A percentile compares a stretch with the other conserved stretches of the same genome.
Evolutionary conservation across 2,888 invertebrate species (phyloP).

Genomic region (Ichneumoninae sp.): DNA sequence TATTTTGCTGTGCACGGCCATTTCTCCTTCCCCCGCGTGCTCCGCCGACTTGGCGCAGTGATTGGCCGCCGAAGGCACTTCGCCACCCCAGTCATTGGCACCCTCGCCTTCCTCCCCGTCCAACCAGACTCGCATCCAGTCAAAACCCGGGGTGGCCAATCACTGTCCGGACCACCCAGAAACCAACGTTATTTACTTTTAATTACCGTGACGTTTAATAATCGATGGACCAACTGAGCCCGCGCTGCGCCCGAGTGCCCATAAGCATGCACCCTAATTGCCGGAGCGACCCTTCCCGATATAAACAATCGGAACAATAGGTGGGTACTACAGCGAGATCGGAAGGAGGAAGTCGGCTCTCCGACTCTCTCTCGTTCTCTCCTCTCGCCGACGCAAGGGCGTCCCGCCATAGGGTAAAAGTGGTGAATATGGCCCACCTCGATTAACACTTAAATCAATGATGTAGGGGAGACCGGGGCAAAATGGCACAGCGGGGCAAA

Average conservation of each 20-base stretch:
- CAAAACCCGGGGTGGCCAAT: constrained; percentile 8
- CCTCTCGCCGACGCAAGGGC: constrained; percentile 35
- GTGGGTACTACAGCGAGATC: constrained; percentile 39
- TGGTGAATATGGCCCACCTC: too few species aligned
- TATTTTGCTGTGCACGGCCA: too few species aligned
- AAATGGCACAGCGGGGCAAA: too few species aligned
- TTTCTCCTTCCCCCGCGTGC: too few species aligned
- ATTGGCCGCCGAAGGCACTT: too few species aligned
- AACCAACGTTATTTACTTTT: constrained; percentile 79
- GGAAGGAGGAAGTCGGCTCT: constrained; percentile 6
- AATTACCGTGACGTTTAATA: constrained; percentile 81
- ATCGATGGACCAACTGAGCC: constrained; percentile 75
- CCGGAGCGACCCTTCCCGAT: constrained; percentile 68
- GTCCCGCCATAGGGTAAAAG: constrained; percentile 29
- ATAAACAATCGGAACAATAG: constrained; percentile 66
- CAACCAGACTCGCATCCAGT: background rate
- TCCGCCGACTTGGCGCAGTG: too few species aligned
- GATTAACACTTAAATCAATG: too few species aligned
- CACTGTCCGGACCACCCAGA: constrained; percentile 20
- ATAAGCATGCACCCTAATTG: constrained; percentile 71
- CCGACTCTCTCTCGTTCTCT: background rate
- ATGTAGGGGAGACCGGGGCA: too few species aligned
- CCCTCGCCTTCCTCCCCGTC: too few species aligned
- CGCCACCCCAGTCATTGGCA: too few species aligned
- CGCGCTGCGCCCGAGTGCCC: constrained; percentile 56